These are phyloP conservation scores for Eustalomyia histrio DNA, from an alignment of 2,888 invertebrate species.

Conservation along the genomic window DNA sequence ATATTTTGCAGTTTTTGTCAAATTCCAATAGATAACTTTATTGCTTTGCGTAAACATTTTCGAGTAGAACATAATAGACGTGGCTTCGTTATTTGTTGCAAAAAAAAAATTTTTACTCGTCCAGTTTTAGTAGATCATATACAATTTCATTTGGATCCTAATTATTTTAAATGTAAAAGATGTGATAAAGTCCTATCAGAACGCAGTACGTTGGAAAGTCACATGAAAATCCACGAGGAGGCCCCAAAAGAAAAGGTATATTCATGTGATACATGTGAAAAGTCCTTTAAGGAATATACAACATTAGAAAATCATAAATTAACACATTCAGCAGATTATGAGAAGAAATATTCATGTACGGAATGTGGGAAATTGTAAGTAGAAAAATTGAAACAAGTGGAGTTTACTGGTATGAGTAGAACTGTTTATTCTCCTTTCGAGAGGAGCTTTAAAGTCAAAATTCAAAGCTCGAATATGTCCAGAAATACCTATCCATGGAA, in stretches of 20 bases:
- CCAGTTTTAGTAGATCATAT: conserved; percentile 6
- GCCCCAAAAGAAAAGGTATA: conserved; percentile 69
- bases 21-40: conserved; percentile 29
- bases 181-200: conserved; percentile 72
- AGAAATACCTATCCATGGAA: no score
- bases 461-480: no score
- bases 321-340: conserved; percentile 75
- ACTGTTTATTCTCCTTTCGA: no score
- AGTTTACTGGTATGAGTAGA: no score
- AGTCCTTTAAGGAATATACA: conserved; percentile 72
- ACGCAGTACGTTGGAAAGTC: conserved; percentile 71
- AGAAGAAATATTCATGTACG: conserved; percentile 72
- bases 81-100: conserved; percentile 75
- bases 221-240: conserved; percentile 70
- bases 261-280: conserved; percentile 74
- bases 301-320: conserved; percentile 74
- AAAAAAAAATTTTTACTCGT: conserved; percentile 72
- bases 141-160: conserved; percentile 10
- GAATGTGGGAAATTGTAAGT: conserved; percentile 74
- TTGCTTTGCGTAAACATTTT: conserved; percentile 68
- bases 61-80: conserved; percentile 65
- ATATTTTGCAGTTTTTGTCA: conserved; percentile 14
- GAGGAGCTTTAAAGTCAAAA: no score
- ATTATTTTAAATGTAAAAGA: conserved; percentile 22
- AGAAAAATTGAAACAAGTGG: no score